Evolutionary conservation across 1,140 invertebrate genomes (phyloP).

Genomic region (Vanessa atalanta): DNA sequence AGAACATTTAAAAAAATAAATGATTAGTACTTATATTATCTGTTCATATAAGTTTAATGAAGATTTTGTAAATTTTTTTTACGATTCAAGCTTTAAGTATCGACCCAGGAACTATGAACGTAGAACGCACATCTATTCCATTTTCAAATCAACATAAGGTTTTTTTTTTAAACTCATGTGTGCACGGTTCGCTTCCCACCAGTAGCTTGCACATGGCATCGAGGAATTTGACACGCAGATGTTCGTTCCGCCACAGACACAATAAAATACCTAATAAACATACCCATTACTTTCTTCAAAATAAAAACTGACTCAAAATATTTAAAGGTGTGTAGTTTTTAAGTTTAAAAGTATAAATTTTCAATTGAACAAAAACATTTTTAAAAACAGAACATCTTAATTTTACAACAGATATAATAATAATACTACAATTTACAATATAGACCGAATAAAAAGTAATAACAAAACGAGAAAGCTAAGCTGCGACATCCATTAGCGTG

Average conservation of each 20-base stretch:
- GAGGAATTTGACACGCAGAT: conserved; percentile 79
- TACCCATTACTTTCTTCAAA: conserved; percentile 43
- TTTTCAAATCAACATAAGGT: conserved; percentile 50
- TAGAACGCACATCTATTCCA: conserved; percentile 38
- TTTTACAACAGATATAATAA: conserved; percentile 20
- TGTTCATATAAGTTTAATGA: neutral
- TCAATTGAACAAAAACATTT: conserved; percentile 13
- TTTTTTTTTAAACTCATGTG: conserved; percentile 57
- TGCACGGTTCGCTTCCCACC: conserved; percentile 73
- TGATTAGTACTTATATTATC: neutral
- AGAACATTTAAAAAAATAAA: too few species aligned
- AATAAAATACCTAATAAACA: conserved; percentile 73
- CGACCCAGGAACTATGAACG: conserved; percentile 5
- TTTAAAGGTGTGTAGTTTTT: conserved; percentile 15
- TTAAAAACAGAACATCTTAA: conserved; percentile 16
- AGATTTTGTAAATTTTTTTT: neutral
- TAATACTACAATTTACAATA: conserved; percentile 4
- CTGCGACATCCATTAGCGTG: conserved; percentile 53
- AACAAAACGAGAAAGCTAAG: conserved; percentile 51
- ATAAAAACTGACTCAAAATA: conserved; percentile 6
- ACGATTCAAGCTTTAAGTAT: neutral
- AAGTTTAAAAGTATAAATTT: neutral
- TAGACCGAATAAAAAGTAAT: conserved; percentile 38
- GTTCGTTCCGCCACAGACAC: conserved; percentile 66
- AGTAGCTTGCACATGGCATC: conserved; percentile 73